Conservation (phyloP, 2,888 invertebrate genomes). For the Aspidiotus rigidus region DNA sequence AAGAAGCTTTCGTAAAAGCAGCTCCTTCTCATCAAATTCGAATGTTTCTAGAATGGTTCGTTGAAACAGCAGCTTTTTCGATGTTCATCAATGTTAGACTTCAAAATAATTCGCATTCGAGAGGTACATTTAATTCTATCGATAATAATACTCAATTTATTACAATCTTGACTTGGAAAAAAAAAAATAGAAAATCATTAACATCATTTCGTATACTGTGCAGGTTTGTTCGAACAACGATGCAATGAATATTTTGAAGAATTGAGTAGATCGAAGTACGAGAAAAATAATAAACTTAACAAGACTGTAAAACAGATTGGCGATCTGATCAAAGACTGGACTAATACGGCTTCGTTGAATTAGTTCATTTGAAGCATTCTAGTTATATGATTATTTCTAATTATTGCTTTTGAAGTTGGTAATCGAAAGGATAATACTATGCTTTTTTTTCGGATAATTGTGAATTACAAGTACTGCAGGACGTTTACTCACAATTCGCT, state of each 20-base stretch:
- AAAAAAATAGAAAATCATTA: too few relatives aligned
- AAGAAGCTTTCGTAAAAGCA: slow-evolving; percentile 60
- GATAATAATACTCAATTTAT: too few relatives aligned
- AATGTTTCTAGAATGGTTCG: slow-evolving; percentile 76
- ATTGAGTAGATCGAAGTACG: slow-evolving; percentile 36
- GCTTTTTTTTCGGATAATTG: too few relatives aligned
- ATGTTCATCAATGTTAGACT: slow-evolving; percentile 54
- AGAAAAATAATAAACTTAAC: slow-evolving; percentile 39
- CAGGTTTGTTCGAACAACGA: slow-evolving; percentile 43
- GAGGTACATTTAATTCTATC: slow-evolving; percentile 38
- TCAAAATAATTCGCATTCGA: slow-evolving; percentile 39
- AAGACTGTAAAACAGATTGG: slow-evolving; percentile 41
- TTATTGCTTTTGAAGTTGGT: too few relatives aligned
- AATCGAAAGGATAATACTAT: too few relatives aligned
- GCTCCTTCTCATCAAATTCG: slow-evolving; percentile 56
- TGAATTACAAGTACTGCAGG: too few relatives aligned
- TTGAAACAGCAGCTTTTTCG: slow-evolving; percentile 77
- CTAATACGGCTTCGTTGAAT: slow-evolving; percentile 36
- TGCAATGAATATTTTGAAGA: slow-evolving; percentile 42
- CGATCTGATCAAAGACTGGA: slow-evolving; percentile 42
- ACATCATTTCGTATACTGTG: slow-evolving; percentile 8
- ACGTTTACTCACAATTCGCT: too few relatives aligned
- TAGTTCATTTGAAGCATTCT: neutral
- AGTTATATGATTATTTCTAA: too few relatives aligned
- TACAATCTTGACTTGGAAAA: too few relatives aligned